phyloP scores from a whole-genome alignment of 2,797 vertebrate species.

The Labeo calbasu region DNA sequence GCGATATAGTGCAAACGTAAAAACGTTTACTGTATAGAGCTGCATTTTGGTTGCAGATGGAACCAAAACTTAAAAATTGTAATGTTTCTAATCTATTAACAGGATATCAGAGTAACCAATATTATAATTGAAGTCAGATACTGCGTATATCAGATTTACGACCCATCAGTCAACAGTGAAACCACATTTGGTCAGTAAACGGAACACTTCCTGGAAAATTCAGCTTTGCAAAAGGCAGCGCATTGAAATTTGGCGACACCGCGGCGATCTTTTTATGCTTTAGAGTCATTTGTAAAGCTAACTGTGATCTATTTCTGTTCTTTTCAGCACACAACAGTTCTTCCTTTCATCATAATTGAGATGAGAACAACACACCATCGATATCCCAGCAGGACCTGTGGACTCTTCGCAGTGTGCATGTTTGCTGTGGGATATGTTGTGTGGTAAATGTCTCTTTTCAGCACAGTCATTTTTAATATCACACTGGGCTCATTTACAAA shows the following conservation, averaged over 20 bases:
- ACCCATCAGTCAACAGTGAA: background rate
- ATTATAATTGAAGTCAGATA: background rate
- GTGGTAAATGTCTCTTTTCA: slow-evolving; percentile 80
- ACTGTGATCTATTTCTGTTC: slow-evolving; percentile 59
- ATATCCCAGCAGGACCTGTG: slow-evolving; percentile 90
- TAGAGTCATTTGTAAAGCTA: slow-evolving; percentile 17
- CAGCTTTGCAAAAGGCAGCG: background rate
- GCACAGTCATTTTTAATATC: slow-evolving; percentile 27
- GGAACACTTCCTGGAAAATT: background rate
- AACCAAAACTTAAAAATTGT: background rate
- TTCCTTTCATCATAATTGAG: slow-evolving; percentile 98
- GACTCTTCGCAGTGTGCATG: slow-evolving; percentile 86
- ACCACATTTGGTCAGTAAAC: background rate
- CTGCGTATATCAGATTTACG: background rate
- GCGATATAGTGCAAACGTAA: background rate
- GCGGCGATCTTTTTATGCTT: background rate
- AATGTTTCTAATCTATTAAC: background rate
- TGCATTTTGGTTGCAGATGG: background rate
- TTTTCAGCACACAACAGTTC: slow-evolving; percentile 93
- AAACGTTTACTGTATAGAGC: background rate
- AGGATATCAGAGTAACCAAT: slow-evolving; percentile 3
- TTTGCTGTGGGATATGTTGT: slow-evolving; percentile 92
- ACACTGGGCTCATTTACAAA: slow-evolving; percentile 28
- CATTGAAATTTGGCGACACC: background rate
- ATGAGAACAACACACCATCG: slow-evolving; percentile 95